Conservation (phyloP, 1,140 invertebrate genomes). For the Nasonia longicornis region DNA sequence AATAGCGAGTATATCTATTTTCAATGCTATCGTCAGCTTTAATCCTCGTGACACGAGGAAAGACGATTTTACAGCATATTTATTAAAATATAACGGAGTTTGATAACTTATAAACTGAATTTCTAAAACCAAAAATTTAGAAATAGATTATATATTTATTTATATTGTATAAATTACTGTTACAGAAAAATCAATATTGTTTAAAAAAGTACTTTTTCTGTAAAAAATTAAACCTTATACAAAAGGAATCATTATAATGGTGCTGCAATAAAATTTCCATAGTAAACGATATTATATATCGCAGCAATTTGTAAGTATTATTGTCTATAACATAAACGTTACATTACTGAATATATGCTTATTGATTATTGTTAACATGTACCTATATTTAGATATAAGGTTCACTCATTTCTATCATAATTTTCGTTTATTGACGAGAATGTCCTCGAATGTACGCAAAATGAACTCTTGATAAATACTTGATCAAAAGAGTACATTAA, state of each 20-base stretch:
- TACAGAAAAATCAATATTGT: slow-evolving; percentile 3
- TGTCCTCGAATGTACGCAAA: not conserved
- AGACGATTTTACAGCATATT: not conserved
- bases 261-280: slow-evolving; percentile 37
- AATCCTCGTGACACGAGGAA: not conserved
- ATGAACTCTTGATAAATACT: not conserved
- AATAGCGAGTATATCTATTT: not conserved
- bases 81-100: not conserved
- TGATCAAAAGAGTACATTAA: not conserved
- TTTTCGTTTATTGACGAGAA: too few species aligned
- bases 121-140: slow-evolving; percentile 22
- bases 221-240: not conserved
- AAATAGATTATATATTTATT: slow-evolving; percentile 26
- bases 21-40: not conserved
- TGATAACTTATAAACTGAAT: slow-evolving; percentile 6
- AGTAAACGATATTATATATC: slow-evolving; percentile 43
- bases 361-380: not conserved
- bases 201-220: not conserved
- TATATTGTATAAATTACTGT: not conserved
- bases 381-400: not conserved
- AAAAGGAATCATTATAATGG: not conserved
- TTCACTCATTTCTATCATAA: too few species aligned
- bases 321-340: slow-evolving; percentile 8
- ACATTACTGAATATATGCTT: slow-evolving; percentile 46
- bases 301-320: slow-evolving; percentile 42